A percentile compares a stretch with the other conserved stretches of the same genome.
These are phyloP conservation scores for Papilio aristodemus DNA, from an alignment of 1,140 invertebrate species.

Conservation along the genomic window DNA sequence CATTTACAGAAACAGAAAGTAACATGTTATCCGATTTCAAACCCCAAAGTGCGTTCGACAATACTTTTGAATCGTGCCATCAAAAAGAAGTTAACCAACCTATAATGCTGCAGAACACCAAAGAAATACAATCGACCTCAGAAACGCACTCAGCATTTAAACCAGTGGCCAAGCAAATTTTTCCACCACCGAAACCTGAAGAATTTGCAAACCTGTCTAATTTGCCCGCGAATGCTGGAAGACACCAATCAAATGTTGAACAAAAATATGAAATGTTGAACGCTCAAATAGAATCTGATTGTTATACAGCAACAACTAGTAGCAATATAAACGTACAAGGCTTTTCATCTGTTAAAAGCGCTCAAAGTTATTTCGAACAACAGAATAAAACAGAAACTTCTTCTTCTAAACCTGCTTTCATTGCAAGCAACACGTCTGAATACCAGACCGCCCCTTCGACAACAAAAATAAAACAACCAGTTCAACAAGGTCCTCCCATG, in stretches of 20 bases:
- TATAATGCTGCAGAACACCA: slow-evolving; percentile 64
- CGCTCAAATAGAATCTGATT: slow-evolving; percentile 49
- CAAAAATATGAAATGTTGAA: slow-evolving; percentile 50
- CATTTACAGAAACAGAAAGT: slow-evolving; percentile 47
- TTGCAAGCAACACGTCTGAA: slow-evolving; percentile 79
- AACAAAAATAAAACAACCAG: slow-evolving; percentile 57
- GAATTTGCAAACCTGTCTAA: slow-evolving; percentile 57
- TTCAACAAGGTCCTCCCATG: slow-evolving; percentile 42
- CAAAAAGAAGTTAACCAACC: slow-evolving; percentile 49
- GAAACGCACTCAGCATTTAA: slow-evolving; percentile 70
- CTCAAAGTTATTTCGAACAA: slow-evolving; percentile 68
- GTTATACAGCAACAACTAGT: slow-evolving; percentile 44
- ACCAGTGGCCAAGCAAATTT: slow-evolving; percentile 70
- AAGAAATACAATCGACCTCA: slow-evolving; percentile 64
- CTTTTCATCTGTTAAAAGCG: slow-evolving; percentile 61
- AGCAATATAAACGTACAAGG: slow-evolving; percentile 41
- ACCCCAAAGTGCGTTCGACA: slow-evolving; percentile 56
- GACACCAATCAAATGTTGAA: slow-evolving; percentile 62
- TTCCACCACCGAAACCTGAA: slow-evolving; percentile 63
- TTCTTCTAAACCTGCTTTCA: slow-evolving; percentile 67
- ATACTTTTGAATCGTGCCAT: slow-evolving; percentile 38
- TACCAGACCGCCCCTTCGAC: slow-evolving; percentile 57
- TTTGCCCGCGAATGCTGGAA: slow-evolving; percentile 67
- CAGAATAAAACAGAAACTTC: slow-evolving; percentile 61
- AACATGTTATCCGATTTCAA: slow-evolving; percentile 50